Percentiles rank a stretch among this genome's conserved stretches.
Conservation (phyloP, 2,888 invertebrate species). For the Tridacna crocea region DNA sequence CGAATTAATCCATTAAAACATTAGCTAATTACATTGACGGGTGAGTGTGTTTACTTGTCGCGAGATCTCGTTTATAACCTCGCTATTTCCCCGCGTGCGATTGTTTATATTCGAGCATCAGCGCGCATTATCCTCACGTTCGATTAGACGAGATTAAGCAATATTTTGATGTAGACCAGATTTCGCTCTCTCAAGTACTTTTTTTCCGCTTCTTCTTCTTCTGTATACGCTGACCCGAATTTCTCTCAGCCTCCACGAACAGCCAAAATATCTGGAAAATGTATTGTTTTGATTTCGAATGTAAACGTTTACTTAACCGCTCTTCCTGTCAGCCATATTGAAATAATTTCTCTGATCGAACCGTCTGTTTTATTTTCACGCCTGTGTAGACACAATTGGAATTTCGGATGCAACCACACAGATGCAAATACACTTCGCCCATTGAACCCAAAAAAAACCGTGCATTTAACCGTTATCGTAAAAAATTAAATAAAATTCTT, state of each 20-base stretch:
- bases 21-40: conserved; percentile 12
- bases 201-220: not conserved
- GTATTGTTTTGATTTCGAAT: conserved; percentile 5
- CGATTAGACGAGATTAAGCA: conserved; percentile 21
- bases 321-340: not conserved
- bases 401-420: too few relatives aligned
- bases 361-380: too few relatives aligned
- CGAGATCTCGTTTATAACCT: conserved; percentile 17
- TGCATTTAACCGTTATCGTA: too few relatives aligned
- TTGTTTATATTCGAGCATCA: conserved; percentile 21
- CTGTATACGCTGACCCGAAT: not conserved
- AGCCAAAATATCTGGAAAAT: not conserved
- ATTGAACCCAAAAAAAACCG: too few relatives aligned
- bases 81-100: conserved; percentile 17
- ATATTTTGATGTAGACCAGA: conserved; percentile 23
- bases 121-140: conserved; percentile 22
- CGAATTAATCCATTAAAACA: conserved; percentile 14
- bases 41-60: conserved; percentile 18
- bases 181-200: conserved; percentile 10
- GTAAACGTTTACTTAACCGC: conserved; percentile 15
- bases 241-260: too few relatives aligned
- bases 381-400: too few relatives aligned
- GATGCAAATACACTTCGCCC: too few relatives aligned
- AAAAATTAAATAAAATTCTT: too few relatives aligned
- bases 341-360: too few relatives aligned